Conservation (phyloP, 2,113 vertebrate species). For the Cyprinodon variegatus region DNA sequence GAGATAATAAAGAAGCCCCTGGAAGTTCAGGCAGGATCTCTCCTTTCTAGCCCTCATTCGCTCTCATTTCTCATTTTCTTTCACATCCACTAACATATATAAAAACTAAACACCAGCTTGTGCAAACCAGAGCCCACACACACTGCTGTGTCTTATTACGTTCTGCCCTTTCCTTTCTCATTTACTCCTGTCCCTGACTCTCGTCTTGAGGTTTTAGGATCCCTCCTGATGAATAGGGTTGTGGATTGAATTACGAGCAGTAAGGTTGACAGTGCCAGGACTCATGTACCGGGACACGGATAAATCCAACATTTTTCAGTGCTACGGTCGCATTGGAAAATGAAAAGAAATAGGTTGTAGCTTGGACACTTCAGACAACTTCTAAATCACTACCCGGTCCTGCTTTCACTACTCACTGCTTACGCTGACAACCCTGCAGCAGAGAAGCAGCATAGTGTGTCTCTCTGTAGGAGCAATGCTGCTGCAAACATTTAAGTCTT, state of each 20-base stretch:
- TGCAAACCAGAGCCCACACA: background rate
- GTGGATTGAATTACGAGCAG: constrained; percentile 49
- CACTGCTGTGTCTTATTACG: constrained; percentile 18
- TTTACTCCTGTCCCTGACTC: constrained; percentile 42
- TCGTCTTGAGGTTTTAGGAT: constrained; percentile 21
- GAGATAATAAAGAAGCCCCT: constrained; percentile 42
- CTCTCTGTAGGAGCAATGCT: background rate
- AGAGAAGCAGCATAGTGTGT: constrained; percentile 33
- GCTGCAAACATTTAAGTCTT: constrained; percentile 11
- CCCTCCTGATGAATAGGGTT: constrained; percentile 46
- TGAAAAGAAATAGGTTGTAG: constrained; percentile 38
- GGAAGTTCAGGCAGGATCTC: constrained; percentile 31
- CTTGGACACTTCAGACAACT: constrained; percentile 46
- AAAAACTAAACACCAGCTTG: constrained; percentile 31
- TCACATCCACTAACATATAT: constrained; percentile 38
- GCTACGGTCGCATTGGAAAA: constrained; percentile 33
- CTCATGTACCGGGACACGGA: constrained; percentile 47
- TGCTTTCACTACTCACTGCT: constrained; percentile 22
- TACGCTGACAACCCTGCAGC: constrained; percentile 42
- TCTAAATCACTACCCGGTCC: constrained; percentile 41
- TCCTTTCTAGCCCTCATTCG: constrained; percentile 2
- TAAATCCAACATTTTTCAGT: constrained; percentile 45
- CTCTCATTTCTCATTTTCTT: constrained; percentile 42
- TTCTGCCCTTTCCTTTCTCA: constrained; percentile 28
- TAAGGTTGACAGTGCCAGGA: constrained; percentile 35